Evolutionary conservation across 2,888 invertebrate species (phyloP).

Genomic region (Antheraea assamensis): DNA sequence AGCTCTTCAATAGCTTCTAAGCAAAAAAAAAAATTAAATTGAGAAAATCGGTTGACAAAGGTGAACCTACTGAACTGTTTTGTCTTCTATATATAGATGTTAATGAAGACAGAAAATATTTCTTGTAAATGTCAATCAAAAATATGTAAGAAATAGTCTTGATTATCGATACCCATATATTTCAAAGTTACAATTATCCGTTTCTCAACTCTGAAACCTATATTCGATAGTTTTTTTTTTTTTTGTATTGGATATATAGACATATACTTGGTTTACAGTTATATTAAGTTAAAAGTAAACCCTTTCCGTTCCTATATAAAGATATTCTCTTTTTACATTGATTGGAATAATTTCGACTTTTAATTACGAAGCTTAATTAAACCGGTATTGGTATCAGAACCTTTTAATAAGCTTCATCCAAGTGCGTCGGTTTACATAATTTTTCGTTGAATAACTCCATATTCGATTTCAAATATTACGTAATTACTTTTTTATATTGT

Average conservation of each 20-base stretch:
- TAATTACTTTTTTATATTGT: neutral
- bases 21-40: too few relatives aligned
- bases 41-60: too few relatives aligned
- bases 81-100: too few relatives aligned
- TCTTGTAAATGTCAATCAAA: neutral
- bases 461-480: neutral
- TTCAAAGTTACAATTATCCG: conserved; percentile 18
- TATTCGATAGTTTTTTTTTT: neutral
- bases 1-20: too few relatives aligned
- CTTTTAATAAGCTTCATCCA: neutral
- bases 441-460: neutral
- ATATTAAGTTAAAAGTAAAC: neutral
- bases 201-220: neutral
- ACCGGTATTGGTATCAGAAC: conserved; percentile 30
- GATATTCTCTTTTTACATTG: conserved; percentile 44
- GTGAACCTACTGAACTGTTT: too few relatives aligned
- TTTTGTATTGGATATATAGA: neutral
- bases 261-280: neutral
- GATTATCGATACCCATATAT: neutral
- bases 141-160: neutral
- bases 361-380: conserved; percentile 64
- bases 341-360: conserved; percentile 56
- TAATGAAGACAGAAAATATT: conserved; percentile 22
- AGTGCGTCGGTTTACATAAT: conserved; percentile 7
- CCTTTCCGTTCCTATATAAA: conserved; percentile 26